Evolutionary conservation across 2,888 invertebrate genomes (phyloP).

Genomic region (Escarpia spicata): DNA sequence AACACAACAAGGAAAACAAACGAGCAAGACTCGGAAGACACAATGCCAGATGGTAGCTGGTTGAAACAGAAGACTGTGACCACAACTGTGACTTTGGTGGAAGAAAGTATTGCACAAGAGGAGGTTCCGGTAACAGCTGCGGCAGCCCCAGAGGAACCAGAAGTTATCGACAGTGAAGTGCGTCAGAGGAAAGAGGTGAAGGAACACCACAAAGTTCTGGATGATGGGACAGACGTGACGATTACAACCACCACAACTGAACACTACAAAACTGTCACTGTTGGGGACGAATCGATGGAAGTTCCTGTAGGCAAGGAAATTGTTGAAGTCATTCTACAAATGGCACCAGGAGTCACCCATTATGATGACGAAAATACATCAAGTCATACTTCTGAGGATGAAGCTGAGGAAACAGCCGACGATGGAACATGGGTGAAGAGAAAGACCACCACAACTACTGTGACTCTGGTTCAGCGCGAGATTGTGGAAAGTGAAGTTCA

Average conservation of each 20-base stretch:
- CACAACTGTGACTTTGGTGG: background rate
- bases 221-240: slow-evolving; percentile 27
- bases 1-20: slow-evolving; percentile 32
- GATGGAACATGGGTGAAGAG: slow-evolving; percentile 23
- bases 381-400: slow-evolving; percentile 26
- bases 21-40: slow-evolving; percentile 31
- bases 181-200: background rate
- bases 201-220: background rate
- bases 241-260: background rate
- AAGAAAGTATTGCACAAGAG: background rate
- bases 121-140: background rate
- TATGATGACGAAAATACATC: background rate
- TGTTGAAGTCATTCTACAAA: background rate
- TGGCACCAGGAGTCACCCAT: slow-evolving; percentile 20
- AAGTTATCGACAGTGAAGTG: background rate
- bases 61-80: slow-evolving; percentile 19
- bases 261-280: background rate
- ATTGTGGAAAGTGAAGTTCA: background rate
- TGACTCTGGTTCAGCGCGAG: background rate
- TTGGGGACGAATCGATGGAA: background rate
- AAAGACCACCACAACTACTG: background rate
- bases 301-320: slow-evolving; percentile 18
- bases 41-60: slow-evolving; percentile 46
- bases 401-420: slow-evolving; percentile 26
- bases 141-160: background rate